Conservation (phyloP, 2,888 invertebrate species). For the Gortyna flavago region DNA sequence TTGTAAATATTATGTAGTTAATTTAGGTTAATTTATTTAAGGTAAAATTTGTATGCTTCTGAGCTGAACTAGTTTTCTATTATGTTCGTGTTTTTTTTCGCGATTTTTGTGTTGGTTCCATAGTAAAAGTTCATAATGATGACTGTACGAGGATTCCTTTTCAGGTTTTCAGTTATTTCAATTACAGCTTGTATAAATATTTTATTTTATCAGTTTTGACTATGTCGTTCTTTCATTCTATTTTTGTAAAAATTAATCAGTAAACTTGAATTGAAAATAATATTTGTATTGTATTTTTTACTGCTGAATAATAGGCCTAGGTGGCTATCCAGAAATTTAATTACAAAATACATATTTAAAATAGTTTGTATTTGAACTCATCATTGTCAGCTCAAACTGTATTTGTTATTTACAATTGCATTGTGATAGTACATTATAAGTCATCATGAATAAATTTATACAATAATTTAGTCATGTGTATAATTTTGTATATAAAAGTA, state of each 20-base stretch:
- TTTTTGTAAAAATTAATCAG: background rate
- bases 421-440: constrained; percentile 80
- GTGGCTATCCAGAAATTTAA: background rate
- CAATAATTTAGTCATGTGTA: constrained; percentile 1
- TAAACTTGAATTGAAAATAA: background rate
- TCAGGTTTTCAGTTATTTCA: background rate
- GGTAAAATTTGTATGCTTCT: constrained; percentile 19
- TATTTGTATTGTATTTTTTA: background rate
- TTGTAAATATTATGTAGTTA: constrained; percentile 56
- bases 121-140: background rate
- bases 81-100: background rate
- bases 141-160: background rate
- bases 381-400: constrained; percentile 23
- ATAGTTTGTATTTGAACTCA: background rate
- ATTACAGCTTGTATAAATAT: background rate
- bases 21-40: constrained; percentile 51
- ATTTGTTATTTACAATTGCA: constrained; percentile 63
- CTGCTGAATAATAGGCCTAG: background rate
- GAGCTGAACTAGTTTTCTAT: too few relatives aligned
- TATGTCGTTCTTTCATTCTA: background rate
- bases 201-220: background rate
- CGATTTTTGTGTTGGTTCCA: background rate
- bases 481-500: constrained; percentile 22
- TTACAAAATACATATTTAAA: background rate
- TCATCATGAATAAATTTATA: constrained; percentile 65